Conservation (phyloP, 35 echinoderm and acorn worm species). For the Heliocidaris tuberculata region DNA sequence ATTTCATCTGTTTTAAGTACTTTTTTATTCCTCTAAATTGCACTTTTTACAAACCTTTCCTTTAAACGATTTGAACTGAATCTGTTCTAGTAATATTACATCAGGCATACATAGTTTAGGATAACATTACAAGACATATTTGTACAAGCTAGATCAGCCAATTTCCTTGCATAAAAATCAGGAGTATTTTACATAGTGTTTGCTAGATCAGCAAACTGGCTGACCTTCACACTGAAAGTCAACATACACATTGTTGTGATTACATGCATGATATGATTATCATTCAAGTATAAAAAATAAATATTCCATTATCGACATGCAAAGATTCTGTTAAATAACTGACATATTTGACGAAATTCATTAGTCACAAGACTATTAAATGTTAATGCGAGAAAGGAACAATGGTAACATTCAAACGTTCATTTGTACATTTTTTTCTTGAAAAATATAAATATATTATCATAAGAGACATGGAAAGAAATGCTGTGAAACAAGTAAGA, state of each 20-base stretch:
- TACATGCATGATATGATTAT: neutral
- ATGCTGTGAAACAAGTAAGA: neutral
- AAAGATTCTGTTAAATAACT: neutral
- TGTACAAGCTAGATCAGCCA: neutral
- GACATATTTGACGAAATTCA: neutral
- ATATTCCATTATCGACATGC: neutral
- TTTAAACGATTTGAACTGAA: neutral
- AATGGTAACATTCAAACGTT: neutral
- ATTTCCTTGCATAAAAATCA: slow-evolving; percentile 13
- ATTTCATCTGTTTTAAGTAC: neutral
- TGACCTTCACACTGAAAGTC: neutral
- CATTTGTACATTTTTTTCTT: neutral
- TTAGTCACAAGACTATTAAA: neutral
- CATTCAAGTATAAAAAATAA: slow-evolving; percentile 14
- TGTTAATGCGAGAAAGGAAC: neutral
- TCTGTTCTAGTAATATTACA: neutral
- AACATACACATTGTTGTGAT: neutral
- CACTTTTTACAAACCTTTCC: neutral
- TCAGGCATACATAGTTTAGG: slow-evolving; percentile 11
- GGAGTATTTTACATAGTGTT: neutral
- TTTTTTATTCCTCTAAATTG: neutral
- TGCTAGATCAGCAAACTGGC: neutral
- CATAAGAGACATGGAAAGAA: neutral
- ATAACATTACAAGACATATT: neutral
- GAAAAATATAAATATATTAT: neutral